Base-by-base conservation (phyloP, 1,140 invertebrate genomes). In the Drosophila willistoni region DNA sequence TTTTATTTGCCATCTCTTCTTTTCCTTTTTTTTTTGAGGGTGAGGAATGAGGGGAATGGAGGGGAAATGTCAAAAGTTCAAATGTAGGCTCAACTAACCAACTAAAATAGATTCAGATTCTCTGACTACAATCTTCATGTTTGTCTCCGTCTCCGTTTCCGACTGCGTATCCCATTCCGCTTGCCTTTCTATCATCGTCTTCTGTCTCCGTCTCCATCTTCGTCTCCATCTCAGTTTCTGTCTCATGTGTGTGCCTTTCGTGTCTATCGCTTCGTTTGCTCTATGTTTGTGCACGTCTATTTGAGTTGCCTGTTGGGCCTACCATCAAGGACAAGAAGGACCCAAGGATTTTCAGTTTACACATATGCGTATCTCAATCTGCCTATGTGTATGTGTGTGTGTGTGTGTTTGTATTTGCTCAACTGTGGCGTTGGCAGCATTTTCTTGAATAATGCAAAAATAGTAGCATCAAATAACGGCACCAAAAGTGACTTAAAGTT, bases 401-500 rank as follows among this genome's bases (percentile, higher is more conserved):
- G 51, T 54, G 61, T 34, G 47, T 41, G 59, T 55, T 63, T 54
- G 41, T 80, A 66, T 83, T 83, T 83, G 63, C 80, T 65, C 65
- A 72, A 79, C 55, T 83, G 80, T 47, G 80, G 80, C 66, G 73
- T 56, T 29, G 42, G 68, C 25, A 77, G 69, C 68, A 71, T 76
- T 87, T 83, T 66, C 69, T 76, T 87, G 65, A 87, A 87, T 87
- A 89, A 89, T 89, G 84, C 83, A 87, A 83, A 87, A 87, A 71
- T 89, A 89, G 68, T 54, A 56, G 84, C 84, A 77, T 82, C 69
- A 79, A 87, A 87, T 79, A 75, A 73, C 83, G 70, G 79, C 79
- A 74, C 68, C 84, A 66, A 82, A 86, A 79, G 84, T 87, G 83
- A 87, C 83, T 87, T 87, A 79, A 87, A 89, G 84, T 83, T 87